Evolutionary conservation across 2,888 invertebrate species (phyloP).

Genomic region (Athalia cordata): DNA sequence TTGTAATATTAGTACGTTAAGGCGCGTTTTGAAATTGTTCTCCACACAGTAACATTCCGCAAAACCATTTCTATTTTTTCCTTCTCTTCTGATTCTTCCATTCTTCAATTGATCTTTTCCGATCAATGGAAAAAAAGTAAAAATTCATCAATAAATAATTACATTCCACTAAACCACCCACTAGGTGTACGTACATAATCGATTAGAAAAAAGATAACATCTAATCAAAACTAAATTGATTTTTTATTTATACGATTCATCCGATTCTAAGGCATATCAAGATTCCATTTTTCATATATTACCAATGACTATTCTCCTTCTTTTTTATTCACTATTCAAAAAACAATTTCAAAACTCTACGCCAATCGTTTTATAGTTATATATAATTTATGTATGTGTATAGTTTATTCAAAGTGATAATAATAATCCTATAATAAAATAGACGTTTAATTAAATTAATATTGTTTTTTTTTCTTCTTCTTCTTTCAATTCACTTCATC

Average conservation of each 20-base stretch:
- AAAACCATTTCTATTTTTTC: neutral
- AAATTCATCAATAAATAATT: constrained; percentile 11
- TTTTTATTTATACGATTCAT: neutral
- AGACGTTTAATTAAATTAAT: neutral
- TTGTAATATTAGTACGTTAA: neutral
- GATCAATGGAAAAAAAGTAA: neutral
- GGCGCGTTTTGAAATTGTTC: constrained; percentile 10
- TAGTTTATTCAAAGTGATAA: neutral
- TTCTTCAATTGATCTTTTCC: too few relatives aligned
- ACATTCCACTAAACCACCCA: neutral
- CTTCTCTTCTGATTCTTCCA: neutral
- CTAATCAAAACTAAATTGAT: neutral
- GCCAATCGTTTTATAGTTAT: neutral
- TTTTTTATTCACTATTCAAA: too few relatives aligned
- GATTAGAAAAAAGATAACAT: neutral
- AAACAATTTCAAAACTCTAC: constrained; percentile 22
- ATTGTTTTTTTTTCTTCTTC: neutral
- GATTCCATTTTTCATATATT: neutral
- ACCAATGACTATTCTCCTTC: too few relatives aligned
- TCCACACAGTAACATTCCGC: neutral
- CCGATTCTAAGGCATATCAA: constrained; percentile 21
- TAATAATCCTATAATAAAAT: too few relatives aligned
- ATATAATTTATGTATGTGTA: neutral
- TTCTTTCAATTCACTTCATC: neutral
- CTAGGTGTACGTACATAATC: neutral